Conservation (phyloP, 2,888 invertebrate genomes). For the Tuta absoluta region DNA sequence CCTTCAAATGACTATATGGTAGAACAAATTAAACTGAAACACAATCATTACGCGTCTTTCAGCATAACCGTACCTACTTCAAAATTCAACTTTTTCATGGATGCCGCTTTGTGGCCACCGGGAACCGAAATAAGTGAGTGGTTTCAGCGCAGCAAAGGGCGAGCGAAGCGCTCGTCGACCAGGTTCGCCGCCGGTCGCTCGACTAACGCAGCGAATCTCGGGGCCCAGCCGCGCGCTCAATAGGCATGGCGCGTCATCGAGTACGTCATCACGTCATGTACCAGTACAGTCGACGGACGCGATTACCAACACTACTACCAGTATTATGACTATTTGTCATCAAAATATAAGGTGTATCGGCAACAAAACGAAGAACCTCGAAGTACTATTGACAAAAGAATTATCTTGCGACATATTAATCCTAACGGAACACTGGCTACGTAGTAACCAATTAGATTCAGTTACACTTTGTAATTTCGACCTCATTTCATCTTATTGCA, state of each 20-base stretch:
- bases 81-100: slow-evolving; percentile 22
- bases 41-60: slow-evolving; percentile 25
- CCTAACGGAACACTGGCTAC: too few species aligned
- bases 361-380: too few species aligned
- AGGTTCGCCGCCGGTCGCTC: not conserved
- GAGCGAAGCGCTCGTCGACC: slow-evolving; percentile 21
- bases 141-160: slow-evolving; percentile 19
- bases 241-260: not conserved
- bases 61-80: slow-evolving; percentile 21
- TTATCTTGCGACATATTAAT: too few species aligned
- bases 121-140: slow-evolving; percentile 26
- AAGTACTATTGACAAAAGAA: too few species aligned
- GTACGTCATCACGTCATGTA: too few species aligned
- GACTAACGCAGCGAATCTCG: not conserved
- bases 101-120: slow-evolving; percentile 25
- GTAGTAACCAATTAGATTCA: too few species aligned
- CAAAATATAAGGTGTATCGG: too few species aligned
- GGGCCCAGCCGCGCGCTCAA: not conserved
- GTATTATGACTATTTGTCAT: too few species aligned
- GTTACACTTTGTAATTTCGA: too few species aligned
- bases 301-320: too few species aligned
- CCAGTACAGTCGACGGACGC: too few species aligned
- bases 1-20: not conserved
- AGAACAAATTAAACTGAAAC: slow-evolving; percentile 23
- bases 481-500: too few species aligned